phyloP scores from a whole-genome alignment of 1,140 invertebrate species.

The Ephestia elutella region DNA sequence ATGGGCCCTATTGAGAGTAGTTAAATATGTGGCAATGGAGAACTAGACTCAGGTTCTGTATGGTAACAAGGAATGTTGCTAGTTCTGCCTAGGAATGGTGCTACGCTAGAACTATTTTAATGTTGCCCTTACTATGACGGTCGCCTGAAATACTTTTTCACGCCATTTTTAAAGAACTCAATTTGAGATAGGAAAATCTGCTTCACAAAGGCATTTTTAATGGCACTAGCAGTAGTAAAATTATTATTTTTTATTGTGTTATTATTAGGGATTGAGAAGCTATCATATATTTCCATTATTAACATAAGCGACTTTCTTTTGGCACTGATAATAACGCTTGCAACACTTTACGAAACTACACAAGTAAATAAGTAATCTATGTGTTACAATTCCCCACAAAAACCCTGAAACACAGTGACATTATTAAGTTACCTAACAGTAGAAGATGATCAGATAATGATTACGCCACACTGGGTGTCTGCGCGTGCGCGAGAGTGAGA shows the following conservation, averaged over 20 bases:
- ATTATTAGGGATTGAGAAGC: no score
- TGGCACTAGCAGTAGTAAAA: no score
- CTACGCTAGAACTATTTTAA: not conserved
- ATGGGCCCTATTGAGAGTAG: no score
- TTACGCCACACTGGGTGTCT: not conserved
- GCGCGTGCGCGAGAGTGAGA: slow-evolving; percentile 19
- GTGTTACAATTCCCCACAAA: not conserved
- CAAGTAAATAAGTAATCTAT: no score
- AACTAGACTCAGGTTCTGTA: not conserved
- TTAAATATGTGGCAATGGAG: not conserved
- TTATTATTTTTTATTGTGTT: no score
- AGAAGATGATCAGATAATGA: not conserved
- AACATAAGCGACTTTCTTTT: no score
- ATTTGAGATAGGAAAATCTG: no score
- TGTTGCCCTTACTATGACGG: not conserved
- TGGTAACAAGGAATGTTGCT: not conserved
- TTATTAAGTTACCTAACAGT: not conserved
- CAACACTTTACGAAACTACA: no score
- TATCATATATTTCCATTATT: no score
- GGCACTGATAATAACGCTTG: no score
- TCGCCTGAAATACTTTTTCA: not conserved
- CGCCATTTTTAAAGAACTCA: no score
- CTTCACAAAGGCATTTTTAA: no score
- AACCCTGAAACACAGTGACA: slow-evolving; percentile 1
- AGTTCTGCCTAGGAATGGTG: not conserved